phyloP scores from a whole-genome alignment of 2,888 invertebrate species.

The Willowsia nigromaculata region DNA sequence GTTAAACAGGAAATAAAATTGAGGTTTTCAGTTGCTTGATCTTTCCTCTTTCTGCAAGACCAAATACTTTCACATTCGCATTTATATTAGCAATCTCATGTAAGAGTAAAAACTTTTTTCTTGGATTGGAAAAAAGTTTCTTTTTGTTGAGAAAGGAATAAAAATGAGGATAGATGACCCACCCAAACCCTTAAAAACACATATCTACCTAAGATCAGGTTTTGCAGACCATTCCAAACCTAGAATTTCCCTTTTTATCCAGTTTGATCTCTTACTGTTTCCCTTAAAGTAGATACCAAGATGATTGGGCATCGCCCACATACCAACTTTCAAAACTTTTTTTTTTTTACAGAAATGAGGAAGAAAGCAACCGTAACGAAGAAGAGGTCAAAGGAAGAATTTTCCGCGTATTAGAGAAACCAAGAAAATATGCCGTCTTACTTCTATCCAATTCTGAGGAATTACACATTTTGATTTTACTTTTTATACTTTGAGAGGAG shows the following conservation, averaged over 20 bases:
- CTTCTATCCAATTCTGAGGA: not conserved
- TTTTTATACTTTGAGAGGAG: not conserved
- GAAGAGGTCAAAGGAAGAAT: not conserved
- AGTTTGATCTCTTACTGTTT: not conserved
- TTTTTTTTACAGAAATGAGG: conserved; percentile 5
- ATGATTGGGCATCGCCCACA: conserved; percentile 22
- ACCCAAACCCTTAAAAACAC: too few species aligned
- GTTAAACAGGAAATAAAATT: conserved; percentile 28
- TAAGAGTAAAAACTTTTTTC: not conserved
- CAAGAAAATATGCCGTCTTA: not conserved
- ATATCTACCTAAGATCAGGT: too few species aligned
- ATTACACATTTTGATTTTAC: not conserved
- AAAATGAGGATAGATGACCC: conserved; percentile 28
- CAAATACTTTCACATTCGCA: not conserved
- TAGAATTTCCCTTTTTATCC: not conserved
- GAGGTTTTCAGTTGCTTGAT: conserved; percentile 5
- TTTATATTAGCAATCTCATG: not conserved
- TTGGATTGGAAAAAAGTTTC: not conserved
- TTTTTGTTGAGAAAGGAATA: conserved; percentile 13
- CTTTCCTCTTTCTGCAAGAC: not conserved
- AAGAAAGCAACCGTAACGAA: conserved; percentile 19
- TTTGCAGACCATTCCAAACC: too few species aligned
- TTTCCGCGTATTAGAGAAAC: not conserved
- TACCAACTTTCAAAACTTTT: conserved; percentile 23
- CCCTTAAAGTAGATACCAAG: not conserved